Percentiles rank a stretch among this genome's conserved stretches.
These are phyloP conservation scores for Thunnus maccoyii DNA, from an alignment of 2,113 vertebrate species.

Conservation along the genomic window DNA sequence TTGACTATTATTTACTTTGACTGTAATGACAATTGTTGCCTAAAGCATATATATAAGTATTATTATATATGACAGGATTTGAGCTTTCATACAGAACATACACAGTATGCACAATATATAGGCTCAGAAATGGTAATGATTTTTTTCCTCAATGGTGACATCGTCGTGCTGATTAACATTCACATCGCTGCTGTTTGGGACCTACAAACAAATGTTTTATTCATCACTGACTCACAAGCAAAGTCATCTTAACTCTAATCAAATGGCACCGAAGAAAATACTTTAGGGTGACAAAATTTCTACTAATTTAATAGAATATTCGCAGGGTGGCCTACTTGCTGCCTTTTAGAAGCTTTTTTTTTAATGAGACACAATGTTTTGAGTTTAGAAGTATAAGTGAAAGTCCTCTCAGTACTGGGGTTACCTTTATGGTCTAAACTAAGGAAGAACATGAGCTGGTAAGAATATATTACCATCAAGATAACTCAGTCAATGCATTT, in stretches of 20 bases:
- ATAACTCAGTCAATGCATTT: neutral
- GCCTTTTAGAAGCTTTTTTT: slow-evolving; percentile 19
- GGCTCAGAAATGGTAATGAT: slow-evolving; percentile 38
- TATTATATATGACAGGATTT: slow-evolving; percentile 16
- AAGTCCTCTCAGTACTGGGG: slow-evolving; percentile 9
- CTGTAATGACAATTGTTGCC: slow-evolving; percentile 12
- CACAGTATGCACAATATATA: neutral
- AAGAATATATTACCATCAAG: slow-evolving; percentile 1
- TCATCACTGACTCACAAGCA: slow-evolving; percentile 69
- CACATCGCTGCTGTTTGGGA: slow-evolving; percentile 48
- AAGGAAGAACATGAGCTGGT: slow-evolving; percentile 9
- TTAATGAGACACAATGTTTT: slow-evolving; percentile 41
- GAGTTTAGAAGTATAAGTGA: slow-evolving; percentile 21
- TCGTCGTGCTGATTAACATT: slow-evolving; percentile 70
- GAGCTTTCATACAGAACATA: neutral
- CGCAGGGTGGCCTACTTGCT: neutral
- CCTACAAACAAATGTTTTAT: slow-evolving; percentile 81
- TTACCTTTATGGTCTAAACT: slow-evolving; percentile 32
- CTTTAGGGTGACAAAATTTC: slow-evolving; percentile 49
- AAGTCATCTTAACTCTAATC: slow-evolving; percentile 57
- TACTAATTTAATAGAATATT: slow-evolving; percentile 36
- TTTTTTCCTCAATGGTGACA: slow-evolving; percentile 60
- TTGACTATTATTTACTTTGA: slow-evolving; percentile 36
- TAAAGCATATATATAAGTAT: slow-evolving; percentile 13
- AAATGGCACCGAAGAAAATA: slow-evolving; percentile 40